Base-by-base conservation (phyloP, 2,888 invertebrate genomes). In the Pecten maximus region DNA sequence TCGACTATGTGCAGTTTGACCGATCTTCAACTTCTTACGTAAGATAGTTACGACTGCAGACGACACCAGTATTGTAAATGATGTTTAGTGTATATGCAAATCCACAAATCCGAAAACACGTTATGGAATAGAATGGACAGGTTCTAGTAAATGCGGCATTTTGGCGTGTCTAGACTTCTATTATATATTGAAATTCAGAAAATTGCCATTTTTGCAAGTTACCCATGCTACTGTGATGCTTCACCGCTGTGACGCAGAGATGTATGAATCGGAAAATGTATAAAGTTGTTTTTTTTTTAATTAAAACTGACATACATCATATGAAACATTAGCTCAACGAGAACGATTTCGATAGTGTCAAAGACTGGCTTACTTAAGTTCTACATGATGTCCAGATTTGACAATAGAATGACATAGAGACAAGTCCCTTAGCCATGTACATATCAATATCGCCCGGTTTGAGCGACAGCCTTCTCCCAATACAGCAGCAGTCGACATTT, bases 61-160 rank as follows among this genome's bases (percentile, higher is more conserved):
- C 35, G 74, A 28, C 3, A 15, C 10, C 10, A 6, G 28, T 74
- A 23, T 35, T 23, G 8, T 12, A 23, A 8, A 35, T 35, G 74
- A 6, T 28, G 74, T 74, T 74, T 74, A 74, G 35, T 74, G 74
- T 74, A 35, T 74, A 74, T 74, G 74, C 35, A 74, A 74, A 74
- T 74, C 28, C 12, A 35, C 35, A 35, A 6, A 28, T 3, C 28
- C 28, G 10, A 28, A 74, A 74, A 28, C 54, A 28, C 74, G 28
- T 0, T 16, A 35, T 35, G 35, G 23, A 16, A 35, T 74, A 35
- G 8, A 10, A 28, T 74, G 28, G 28, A 35, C 74, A 35, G 8
- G 6, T 10, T 35, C 1, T 28, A 10, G 74, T 28, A 28, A 74
- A 74, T 10, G 23, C 8, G 28, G 35, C 35, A 35, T 28, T 35